Conservation (phyloP, 2,888 invertebrate species). For the Orthonychiurus folsomi region DNA sequence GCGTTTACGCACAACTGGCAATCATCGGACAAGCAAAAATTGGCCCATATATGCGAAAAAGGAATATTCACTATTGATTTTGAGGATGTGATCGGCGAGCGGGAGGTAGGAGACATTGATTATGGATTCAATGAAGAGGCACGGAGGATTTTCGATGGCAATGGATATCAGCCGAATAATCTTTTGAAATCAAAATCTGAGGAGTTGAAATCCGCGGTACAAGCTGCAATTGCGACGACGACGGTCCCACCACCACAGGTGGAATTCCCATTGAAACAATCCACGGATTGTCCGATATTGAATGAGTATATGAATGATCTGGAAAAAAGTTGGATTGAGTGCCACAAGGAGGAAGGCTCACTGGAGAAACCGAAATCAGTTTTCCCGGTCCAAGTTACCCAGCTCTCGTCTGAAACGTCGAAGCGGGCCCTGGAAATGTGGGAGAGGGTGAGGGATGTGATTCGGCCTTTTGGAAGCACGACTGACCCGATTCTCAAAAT, state of each 20-base stretch:
- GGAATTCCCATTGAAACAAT: constrained; percentile 7
- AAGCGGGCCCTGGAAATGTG: constrained; percentile 11
- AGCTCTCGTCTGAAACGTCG: not conserved
- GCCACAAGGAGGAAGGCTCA: not conserved
- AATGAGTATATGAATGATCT: constrained; percentile 17
- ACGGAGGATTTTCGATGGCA: not conserved
- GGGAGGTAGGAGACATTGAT: not conserved
- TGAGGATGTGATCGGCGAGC: not conserved
- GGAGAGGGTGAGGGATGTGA: constrained; percentile 5
- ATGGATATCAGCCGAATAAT: not conserved
- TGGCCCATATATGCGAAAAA: not conserved
- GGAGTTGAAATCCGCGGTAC: not conserved
- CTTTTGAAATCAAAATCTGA: not conserved
- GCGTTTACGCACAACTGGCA: not conserved
- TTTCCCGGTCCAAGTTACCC: not conserved
- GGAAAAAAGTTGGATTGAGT: constrained; percentile 17
- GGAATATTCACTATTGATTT: constrained; percentile 9
- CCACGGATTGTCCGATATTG: constrained; percentile 17
- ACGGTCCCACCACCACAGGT: not conserved
- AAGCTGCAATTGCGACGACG: not conserved
- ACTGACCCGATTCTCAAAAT: constrained; percentile 1
- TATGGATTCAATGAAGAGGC: not conserved
- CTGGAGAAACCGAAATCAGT: not conserved
- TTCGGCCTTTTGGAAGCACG: not conserved
- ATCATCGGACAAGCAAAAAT: constrained; percentile 2